These are phyloP conservation scores for Hydractinia symbiolongicarpus DNA, from an alignment of 30 jellyfish, hydroid and myxozoan genomes.

Conservation along the genomic window DNA sequence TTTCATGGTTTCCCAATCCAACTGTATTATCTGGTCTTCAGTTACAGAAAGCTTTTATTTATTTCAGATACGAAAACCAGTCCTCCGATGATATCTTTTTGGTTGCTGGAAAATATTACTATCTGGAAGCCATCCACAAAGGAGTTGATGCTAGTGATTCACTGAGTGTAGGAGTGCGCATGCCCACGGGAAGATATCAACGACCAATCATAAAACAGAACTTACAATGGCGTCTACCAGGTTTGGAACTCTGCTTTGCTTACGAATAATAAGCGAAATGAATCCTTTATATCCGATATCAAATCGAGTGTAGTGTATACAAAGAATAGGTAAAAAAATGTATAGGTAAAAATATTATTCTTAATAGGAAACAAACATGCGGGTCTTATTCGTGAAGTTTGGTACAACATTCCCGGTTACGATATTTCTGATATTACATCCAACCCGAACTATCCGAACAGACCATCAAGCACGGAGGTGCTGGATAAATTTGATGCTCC, in stretches of 20 bases:
- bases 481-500: conserved; percentile 96
- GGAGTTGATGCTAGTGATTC: conserved; percentile 96
- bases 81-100: conserved; percentile 57
- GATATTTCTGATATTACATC: conserved; percentile 69
- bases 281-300: too few species aligned
- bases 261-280: not conserved
- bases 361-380: conserved; percentile 83
- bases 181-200: conserved; percentile 97
- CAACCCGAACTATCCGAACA: conserved; percentile 81
- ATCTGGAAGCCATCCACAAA: conserved; percentile 85
- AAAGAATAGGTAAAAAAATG: too few species aligned
- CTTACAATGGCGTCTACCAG: conserved; percentile 93
- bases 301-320: too few species aligned
- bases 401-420: conserved; percentile 94
- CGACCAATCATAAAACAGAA: conserved; percentile 88
- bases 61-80: conserved; percentile 67
- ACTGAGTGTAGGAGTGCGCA: conserved; percentile 87
- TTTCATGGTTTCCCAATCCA: not conserved
- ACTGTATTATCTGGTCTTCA: not conserved
- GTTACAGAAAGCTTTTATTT: not conserved
- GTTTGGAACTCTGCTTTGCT: conserved; percentile 22
- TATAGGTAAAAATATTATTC: not conserved
- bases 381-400: conserved; percentile 89
- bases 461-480: conserved; percentile 89
- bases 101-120: conserved; percentile 92